Percentiles rank a stretch among this genome's conserved stretches.
Evolutionary conservation across 2,113 vertebrate species (phyloP).

Genomic region (Tiliqua scincoides): DNA sequence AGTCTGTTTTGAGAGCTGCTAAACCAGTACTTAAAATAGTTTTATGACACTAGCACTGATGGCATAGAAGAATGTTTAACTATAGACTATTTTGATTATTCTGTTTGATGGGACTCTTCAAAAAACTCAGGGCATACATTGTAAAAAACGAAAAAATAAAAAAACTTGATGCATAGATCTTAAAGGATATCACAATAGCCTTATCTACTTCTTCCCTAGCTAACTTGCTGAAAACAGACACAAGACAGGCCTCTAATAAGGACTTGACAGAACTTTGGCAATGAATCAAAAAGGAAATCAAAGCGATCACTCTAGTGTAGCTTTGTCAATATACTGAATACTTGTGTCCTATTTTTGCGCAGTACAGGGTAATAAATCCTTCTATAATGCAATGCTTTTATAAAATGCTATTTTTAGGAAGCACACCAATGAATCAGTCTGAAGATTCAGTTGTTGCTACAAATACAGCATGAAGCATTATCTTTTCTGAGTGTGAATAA

Average conservation of each 20-base stretch:
- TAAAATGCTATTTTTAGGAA: slow-evolving; percentile 2
- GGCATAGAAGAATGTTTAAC: not conserved
- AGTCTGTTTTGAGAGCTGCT: not conserved
- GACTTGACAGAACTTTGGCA: slow-evolving; percentile 18
- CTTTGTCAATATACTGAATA: slow-evolving; percentile 7
- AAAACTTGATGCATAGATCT: not conserved
- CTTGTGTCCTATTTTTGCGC: not conserved
- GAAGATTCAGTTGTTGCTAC: not conserved
- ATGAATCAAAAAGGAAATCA: slow-evolving; percentile 20
- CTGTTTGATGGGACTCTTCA: slow-evolving; percentile 24
- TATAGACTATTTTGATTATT: slow-evolving; percentile 15
- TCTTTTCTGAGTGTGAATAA: not conserved
- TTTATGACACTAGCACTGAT: not conserved
- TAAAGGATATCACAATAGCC: not conserved
- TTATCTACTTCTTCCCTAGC: slow-evolving; percentile 7
- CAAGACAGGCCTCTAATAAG: not conserved
- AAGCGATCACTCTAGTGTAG: slow-evolving; percentile 11
- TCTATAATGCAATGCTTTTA: slow-evolving; percentile 5
- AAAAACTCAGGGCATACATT: too few species aligned
- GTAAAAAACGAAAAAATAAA: too few species aligned
- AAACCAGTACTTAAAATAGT: slow-evolving; percentile 7
- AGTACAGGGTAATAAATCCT: not conserved
- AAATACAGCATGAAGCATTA: not conserved
- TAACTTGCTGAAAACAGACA: not conserved
- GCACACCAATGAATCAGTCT: not conserved